A percentile compares a stretch with the other conserved stretches of the same genome.
phyloP scores from a whole-genome alignment of 2,888 invertebrate species.

The Tachina lurida region DNA sequence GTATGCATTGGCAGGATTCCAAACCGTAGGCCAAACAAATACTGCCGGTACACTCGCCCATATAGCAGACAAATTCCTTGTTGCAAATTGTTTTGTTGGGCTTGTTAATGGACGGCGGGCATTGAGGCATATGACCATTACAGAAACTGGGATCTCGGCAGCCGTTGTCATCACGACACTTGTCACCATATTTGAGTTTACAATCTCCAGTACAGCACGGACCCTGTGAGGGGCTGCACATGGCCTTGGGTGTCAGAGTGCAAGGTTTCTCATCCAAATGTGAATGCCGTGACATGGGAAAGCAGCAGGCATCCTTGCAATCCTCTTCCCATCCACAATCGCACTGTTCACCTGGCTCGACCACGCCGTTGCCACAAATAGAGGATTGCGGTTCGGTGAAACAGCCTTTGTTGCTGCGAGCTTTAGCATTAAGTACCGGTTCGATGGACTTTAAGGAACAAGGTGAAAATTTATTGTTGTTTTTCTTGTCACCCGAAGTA shows the following conservation, averaged over 20 bases:
- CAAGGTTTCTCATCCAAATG: conserved; percentile 92
- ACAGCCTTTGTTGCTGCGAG: conserved; percentile 94
- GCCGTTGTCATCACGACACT: conserved; percentile 96
- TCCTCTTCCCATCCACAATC: conserved; percentile 99
- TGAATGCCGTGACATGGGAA: conserved; percentile 92
- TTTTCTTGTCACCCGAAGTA: conserved; percentile 98
- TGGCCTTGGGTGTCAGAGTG: conserved; percentile 88
- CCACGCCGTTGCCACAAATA: conserved; percentile 99
- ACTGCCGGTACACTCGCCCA: conserved; percentile 98
- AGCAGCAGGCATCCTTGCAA: conserved; percentile 96
- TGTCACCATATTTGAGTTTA: conserved; percentile 91
- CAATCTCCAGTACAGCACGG: conserved; percentile 97
- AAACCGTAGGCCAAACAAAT: conserved; percentile 98
- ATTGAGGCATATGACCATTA: conserved; percentile 93
- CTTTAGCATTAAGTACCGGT: conserved; percentile 95
- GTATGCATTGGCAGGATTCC: conserved; percentile 96
- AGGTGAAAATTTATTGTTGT: conserved; percentile 98
- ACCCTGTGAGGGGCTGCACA: conserved; percentile 86
- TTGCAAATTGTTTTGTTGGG: conserved; percentile 98
- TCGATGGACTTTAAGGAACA: conserved; percentile 96
- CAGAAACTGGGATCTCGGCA: conserved; percentile 96
- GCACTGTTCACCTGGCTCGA: conserved; percentile 98
- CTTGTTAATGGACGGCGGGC: conserved; percentile 96
- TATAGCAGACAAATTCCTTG: conserved; percentile 97
- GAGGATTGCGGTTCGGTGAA: conserved; percentile 96